Percentiles rank a stretch among this genome's conserved stretches.
phyloP scores from a whole-genome alignment of 2,888 invertebrate species.

The Gymnoscelis rufifasciata region DNA sequence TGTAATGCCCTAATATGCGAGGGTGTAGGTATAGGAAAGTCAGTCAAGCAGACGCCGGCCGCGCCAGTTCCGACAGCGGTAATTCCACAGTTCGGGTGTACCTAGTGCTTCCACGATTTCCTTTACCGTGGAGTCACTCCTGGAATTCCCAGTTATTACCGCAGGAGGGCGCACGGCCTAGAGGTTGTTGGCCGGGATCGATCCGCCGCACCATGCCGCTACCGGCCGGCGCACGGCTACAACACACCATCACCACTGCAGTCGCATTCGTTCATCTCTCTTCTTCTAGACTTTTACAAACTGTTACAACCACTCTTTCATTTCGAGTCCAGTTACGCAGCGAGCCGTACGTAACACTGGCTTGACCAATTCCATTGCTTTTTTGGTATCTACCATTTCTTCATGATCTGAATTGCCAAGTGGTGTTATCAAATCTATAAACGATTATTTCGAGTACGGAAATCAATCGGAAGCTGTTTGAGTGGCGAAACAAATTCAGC shows the following conservation, averaged over 20 bases:
- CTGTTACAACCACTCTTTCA: conserved; percentile 18
- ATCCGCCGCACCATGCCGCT: conserved; percentile 57
- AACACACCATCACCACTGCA: conserved; percentile 51
- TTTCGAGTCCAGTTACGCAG: conserved; percentile 23
- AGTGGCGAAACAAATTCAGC: conserved; percentile 74
- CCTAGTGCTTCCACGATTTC: conserved; percentile 35
- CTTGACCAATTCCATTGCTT: conserved; percentile 12
- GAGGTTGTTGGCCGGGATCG: conserved; percentile 75
- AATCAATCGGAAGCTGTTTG: conserved; percentile 76
- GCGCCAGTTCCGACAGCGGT: conserved; percentile 46
- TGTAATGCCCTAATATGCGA: too few species aligned
- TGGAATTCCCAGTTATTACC: conserved; percentile 74
- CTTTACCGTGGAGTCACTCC: conserved; percentile 44
- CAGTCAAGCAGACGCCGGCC: conserved; percentile 57
- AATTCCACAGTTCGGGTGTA: conserved; percentile 53
- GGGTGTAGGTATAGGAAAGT: too few species aligned
- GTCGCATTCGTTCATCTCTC: conserved; percentile 34
- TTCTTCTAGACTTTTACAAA: conserved; percentile 29
- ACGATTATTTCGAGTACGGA: conserved; percentile 52
- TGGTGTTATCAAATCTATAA: conserved; percentile 35
- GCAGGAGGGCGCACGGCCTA: conserved; percentile 54
- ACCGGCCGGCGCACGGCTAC: conserved; percentile 62
- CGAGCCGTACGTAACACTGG: conserved; percentile 18
- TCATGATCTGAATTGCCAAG: conserved; percentile 25
- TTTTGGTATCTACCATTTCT: conserved; percentile 8